phyloP scores from a whole-genome alignment of 2,113 vertebrate genomes.

The Sorex araneus region DNA sequence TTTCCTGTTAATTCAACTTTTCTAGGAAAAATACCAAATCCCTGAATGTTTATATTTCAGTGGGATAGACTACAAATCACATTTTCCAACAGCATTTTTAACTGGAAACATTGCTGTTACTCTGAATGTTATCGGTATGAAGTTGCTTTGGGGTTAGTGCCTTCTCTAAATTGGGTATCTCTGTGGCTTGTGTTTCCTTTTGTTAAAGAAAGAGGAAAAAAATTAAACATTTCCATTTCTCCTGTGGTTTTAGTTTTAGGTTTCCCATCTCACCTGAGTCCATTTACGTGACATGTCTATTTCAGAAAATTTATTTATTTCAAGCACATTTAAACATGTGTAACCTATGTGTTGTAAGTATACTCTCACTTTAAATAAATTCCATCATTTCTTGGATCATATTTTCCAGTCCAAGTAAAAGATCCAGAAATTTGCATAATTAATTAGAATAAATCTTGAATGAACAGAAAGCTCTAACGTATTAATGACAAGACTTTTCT shows the following conservation, averaged over 20 bases:
- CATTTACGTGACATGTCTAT: conserved; percentile 19
- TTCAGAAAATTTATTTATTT: conserved; percentile 60
- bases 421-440: not conserved
- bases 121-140: not conserved
- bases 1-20: conserved; percentile 67
- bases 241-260: not conserved
- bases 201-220: not conserved
- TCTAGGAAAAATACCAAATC: conserved; percentile 65
- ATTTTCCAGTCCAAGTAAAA: not conserved
- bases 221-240: conserved; percentile 13
- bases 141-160: conserved; percentile 29
- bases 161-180: conserved; percentile 18
- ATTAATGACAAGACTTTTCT: conserved; percentile 24
- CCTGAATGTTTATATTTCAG: conserved; percentile 52
- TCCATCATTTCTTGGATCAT: not conserved
- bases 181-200: conserved; percentile 32
- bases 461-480: not conserved
- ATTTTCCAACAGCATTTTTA: conserved; percentile 53
- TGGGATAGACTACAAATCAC: conserved; percentile 19
- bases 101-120: conserved; percentile 20
- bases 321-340: conserved; percentile 42
- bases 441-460: not conserved
- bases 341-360: not conserved
- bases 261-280: conserved; percentile 8
- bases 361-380: conserved; percentile 13